A percentile compares a stretch with the other conserved stretches of the same genome.
Evolutionary conservation across 2,888 invertebrate species (phyloP).

Genomic region (Atherix ibis): DNA sequence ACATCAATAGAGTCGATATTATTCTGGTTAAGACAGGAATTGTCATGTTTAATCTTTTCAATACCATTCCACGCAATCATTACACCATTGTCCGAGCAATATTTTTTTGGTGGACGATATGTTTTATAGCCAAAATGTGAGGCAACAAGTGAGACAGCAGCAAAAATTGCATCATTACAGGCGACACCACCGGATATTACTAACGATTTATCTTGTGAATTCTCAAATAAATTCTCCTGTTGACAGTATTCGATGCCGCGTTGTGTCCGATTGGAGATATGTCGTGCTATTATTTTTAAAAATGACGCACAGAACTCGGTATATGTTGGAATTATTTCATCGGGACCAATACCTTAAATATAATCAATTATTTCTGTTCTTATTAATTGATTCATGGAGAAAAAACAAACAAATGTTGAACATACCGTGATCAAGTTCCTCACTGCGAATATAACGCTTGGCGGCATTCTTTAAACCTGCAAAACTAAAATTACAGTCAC

Average conservation of each 20-base stretch:
- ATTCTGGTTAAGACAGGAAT: not conserved
- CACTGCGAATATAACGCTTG: slow-evolving; percentile 35
- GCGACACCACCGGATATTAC: slow-evolving; percentile 91
- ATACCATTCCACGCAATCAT: slow-evolving; percentile 99
- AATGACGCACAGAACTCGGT: slow-evolving; percentile 76
- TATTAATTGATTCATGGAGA: too few relatives aligned
- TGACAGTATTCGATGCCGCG: slow-evolving; percentile 65
- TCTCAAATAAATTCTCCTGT: slow-evolving; percentile 38
- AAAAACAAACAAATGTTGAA: too few relatives aligned
- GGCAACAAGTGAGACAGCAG: slow-evolving; percentile 52
- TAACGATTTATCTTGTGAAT: slow-evolving; percentile 28
- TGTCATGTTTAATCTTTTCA: slow-evolving; percentile 40
- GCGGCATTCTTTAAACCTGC: slow-evolving; percentile 60
- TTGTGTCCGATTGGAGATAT: slow-evolving; percentile 67
- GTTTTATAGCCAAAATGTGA: slow-evolving; percentile 45
- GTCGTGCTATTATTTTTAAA: slow-evolving; percentile 55
- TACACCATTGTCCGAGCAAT: slow-evolving; percentile 95
- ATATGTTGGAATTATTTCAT: slow-evolving; percentile 56
- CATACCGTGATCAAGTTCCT: slow-evolving; percentile 40
- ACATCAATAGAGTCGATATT: slow-evolving; percentile 38
- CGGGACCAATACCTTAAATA: slow-evolving; percentile 38
- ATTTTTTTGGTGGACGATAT: slow-evolving; percentile 59
- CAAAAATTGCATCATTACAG: slow-evolving; percentile 70
- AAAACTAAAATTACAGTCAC: slow-evolving; percentile 85
- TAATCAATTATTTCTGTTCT: too few relatives aligned